phyloP scores from a whole-genome alignment of 35 echinoderm and acorn worm genomes.

The Eucidaris tribuloides region DNA sequence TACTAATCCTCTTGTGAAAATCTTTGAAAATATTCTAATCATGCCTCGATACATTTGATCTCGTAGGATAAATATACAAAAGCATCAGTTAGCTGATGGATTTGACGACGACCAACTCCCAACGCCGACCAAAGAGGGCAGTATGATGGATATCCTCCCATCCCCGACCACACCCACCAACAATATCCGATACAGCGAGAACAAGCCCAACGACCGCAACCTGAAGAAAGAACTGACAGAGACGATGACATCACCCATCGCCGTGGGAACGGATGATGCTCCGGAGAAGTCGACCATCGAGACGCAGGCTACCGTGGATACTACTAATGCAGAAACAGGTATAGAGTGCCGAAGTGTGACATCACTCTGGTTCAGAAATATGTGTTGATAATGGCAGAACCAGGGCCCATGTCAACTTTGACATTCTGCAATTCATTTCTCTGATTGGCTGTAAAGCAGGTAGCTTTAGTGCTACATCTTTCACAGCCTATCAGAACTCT shows the following conservation, averaged over 20 bases:
- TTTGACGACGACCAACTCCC: slow-evolving; percentile 45
- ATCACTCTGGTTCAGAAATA: too few relatives aligned
- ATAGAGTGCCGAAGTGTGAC: too few relatives aligned
- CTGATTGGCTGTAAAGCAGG: too few relatives aligned
- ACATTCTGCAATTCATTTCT: too few relatives aligned
- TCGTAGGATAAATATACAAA: slow-evolving; percentile 58
- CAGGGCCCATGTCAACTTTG: not conserved
- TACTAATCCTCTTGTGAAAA: too few relatives aligned
- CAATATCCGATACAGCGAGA: slow-evolving; percentile 16
- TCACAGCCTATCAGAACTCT: too few relatives aligned
- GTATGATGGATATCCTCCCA: not conserved
- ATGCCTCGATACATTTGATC: too few relatives aligned
- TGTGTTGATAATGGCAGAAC: too few relatives aligned
- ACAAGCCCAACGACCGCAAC: slow-evolving; percentile 62
- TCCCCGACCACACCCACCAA: slow-evolving; percentile 54
- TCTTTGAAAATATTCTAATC: too few relatives aligned
- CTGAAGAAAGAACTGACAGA: slow-evolving; percentile 83
- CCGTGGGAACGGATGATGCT: slow-evolving; percentile 11
- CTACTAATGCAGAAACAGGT: slow-evolving; percentile 79
- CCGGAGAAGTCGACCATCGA: slow-evolving; percentile 51
- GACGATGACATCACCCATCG: slow-evolving; percentile 61
- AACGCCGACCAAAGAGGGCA: slow-evolving; percentile 63
- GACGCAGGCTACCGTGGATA: slow-evolving; percentile 85
- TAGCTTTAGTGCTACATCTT: too few relatives aligned
- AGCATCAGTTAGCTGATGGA: slow-evolving; percentile 13